Evolutionary conservation across 2,797 vertebrate species (phyloP).

Genomic region (Argyrosomus regius): DNA sequence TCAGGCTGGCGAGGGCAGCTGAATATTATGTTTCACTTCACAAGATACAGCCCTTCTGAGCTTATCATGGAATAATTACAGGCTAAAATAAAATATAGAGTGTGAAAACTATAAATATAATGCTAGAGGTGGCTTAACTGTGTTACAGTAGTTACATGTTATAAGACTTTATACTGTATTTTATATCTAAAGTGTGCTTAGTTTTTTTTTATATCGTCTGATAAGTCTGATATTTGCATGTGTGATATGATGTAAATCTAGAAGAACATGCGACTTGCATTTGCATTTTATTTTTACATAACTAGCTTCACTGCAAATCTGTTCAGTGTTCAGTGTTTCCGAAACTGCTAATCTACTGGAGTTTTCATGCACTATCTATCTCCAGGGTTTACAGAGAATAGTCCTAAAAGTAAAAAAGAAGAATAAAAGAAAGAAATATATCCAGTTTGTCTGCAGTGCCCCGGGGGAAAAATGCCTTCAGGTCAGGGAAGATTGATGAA

Average conservation of each 20-base stretch:
- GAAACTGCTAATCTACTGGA: too few species aligned
- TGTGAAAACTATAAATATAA: not conserved
- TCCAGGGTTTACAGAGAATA: too few species aligned
- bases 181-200: not conserved
- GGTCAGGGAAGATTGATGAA: too few species aligned
- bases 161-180: not conserved
- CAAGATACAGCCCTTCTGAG: too few species aligned
- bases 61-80: not conserved
- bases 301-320: too few species aligned
- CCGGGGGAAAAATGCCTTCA: too few species aligned
- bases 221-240: not conserved
- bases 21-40: not conserved
- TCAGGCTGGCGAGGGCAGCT: not conserved
- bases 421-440: too few species aligned
- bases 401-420: too few species aligned
- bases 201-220: not conserved
- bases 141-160: not conserved
- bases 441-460: too few species aligned
- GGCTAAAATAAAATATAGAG: not conserved
- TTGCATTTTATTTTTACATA: not conserved
- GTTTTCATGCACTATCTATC: too few species aligned
- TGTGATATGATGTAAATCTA: not conserved
- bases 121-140: not conserved
- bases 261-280: not conserved
- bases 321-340: too few species aligned